Evolutionary conservation across 2,797 vertebrate genomes (phyloP).

Genomic region (Lacerta agilis): DNA sequence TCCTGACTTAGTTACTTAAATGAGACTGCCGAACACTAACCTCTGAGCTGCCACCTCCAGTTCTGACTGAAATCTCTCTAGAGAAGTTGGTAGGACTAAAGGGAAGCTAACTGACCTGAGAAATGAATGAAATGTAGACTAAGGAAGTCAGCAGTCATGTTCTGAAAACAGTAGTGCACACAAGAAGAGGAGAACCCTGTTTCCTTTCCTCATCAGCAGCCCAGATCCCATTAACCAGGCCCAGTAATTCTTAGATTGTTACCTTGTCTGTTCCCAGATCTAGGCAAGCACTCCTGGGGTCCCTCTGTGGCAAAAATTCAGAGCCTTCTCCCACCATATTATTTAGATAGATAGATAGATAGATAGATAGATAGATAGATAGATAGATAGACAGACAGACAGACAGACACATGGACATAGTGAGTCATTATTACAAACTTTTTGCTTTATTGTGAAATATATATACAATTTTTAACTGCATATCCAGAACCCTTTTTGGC

Average conservation of each 20-base stretch:
- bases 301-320: not conserved
- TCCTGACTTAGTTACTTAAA: slow-evolving; percentile 8
- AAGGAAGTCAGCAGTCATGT: not conserved
- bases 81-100: not conserved
- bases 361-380: too few species aligned
- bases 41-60: not conserved
- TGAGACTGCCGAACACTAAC: not conserved
- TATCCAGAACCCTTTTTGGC: too few species aligned
- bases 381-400: too few species aligned
- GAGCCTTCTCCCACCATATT: not conserved
- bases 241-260: too few species aligned
- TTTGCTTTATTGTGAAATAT: too few species aligned
- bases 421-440: too few species aligned
- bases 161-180: not conserved
- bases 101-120: not conserved
- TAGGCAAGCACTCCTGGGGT: not conserved
- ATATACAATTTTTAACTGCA: too few species aligned
- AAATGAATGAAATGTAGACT: not conserved
- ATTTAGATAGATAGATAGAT: too few species aligned
- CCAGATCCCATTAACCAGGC: not conserved
- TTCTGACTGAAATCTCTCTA: not conserved
- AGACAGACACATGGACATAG: too few species aligned
- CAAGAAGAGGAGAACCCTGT: not conserved
- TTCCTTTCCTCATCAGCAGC: not conserved
- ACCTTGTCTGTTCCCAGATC: not conserved